These are phyloP conservation scores for Dasyprocta punctata DNA, from an alignment of 2,113 vertebrate species.

Conservation along the genomic window DNA sequence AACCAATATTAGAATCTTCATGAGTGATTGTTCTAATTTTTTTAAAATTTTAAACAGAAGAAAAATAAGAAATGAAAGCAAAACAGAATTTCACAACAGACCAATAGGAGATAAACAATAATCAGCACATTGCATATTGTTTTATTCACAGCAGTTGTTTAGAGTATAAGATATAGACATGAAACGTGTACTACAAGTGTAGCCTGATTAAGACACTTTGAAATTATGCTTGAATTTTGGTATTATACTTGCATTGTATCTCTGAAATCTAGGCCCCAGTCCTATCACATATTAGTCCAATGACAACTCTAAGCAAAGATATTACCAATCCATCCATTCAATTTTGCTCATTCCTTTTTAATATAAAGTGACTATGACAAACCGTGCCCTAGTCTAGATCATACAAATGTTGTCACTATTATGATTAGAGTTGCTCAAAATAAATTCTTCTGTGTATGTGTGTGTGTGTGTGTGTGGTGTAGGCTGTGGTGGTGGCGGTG, in stretches of 20 bases:
- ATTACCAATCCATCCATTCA: not conserved
- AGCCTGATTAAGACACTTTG: not conserved
- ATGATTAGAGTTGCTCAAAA: not conserved
- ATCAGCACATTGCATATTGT: too few species aligned
- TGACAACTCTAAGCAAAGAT: not conserved
- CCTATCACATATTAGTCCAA: not conserved
- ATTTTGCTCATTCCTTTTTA: not conserved
- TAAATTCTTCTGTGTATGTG: not conserved
- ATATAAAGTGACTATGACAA: not conserved
- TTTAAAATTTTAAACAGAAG: too few species aligned
- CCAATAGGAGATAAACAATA: too few species aligned
- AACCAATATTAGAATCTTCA: not conserved
- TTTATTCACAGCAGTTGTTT: too few species aligned
- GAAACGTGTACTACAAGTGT: too few species aligned
- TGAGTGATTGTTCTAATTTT: too few species aligned
- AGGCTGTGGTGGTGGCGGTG: too few species aligned
- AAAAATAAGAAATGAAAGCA: too few species aligned
- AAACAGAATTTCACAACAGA: too few species aligned
- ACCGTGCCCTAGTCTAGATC: not conserved
- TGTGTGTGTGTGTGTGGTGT: too few species aligned
- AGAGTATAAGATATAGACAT: too few species aligned
- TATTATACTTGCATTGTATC: not conserved
- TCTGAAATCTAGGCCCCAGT: not conserved
- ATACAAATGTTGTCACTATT: not conserved
- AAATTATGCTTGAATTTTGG: constrained; percentile 16